Evolutionary conservation across 2,113 vertebrate species (phyloP), one percentile per base, ranked within the genome.

Genomic region (Phaetusa simplex): DNA sequence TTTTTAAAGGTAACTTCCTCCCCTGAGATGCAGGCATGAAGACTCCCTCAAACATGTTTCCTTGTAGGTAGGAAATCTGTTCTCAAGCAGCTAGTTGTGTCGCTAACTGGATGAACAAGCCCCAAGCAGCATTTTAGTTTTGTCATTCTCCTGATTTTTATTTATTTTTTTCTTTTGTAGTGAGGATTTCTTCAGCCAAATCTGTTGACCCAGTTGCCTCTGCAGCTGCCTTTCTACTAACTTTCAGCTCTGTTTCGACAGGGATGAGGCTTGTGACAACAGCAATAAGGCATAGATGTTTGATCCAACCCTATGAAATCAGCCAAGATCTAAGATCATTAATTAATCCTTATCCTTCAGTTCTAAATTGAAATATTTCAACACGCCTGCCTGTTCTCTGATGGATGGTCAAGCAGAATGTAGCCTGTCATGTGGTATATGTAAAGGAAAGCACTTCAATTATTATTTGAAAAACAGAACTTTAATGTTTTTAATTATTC

Each of bases 161-260:
- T 53, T 45, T 62, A 5, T 36, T 70, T 40, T 52, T 49, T 34
- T 40, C 93, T 77, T 55, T 38, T 79, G 49, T n/a, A 42, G 65
- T 45, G 69, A 83, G 69, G 73, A 93, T 95, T 96, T 94, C 86
- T 88, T 91, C 77, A 91, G 77, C 61, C 66, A 53, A 53, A 77
- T 82, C 67, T 50, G 29, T 85, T 97, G 93, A 89, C 89, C 94
- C 74, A 71, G 0, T 93, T 94, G 82, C 77, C 87, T n/a, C 86
- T 73, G 83, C 62, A 86, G 69, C 88, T 86, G 82, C 76, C 69
- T 95, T 94, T 50, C 88, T 40, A 4, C 71, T 72, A 36, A 55
- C 89, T 95, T 80, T 80, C 53, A 80, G 42, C 78, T 73, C 74
- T 82, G 43, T 91, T 89, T 89, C 91, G 65, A 40, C 61, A 82